Evolutionary conservation across 2,797 vertebrate species (phyloP).

Genomic region (Rousettus madagascariensis): DNA sequence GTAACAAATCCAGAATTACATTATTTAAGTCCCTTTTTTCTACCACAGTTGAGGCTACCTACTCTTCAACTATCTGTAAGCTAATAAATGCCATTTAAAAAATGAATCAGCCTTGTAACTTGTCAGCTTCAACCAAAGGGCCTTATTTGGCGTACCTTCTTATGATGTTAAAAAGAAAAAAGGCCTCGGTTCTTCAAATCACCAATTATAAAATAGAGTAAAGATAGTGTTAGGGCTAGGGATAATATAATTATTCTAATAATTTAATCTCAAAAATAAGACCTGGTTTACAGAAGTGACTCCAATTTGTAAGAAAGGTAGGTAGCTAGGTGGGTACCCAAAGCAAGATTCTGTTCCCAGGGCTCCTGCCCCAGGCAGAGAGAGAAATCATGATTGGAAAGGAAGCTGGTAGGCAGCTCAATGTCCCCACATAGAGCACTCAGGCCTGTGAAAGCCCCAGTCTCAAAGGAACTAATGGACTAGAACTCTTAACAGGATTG

Average conservation of each 20-base stretch:
- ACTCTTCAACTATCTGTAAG: background rate
- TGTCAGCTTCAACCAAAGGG: background rate
- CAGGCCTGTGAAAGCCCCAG: background rate
- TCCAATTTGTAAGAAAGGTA: background rate
- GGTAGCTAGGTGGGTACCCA: background rate
- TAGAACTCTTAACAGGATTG: background rate
- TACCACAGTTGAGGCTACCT: background rate
- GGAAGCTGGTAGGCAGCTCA: background rate
- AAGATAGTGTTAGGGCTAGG: background rate
- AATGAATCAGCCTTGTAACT: background rate
- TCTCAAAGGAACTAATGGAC: background rate
- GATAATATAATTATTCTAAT: background rate
- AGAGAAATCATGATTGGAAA: background rate
- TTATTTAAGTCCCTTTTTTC: background rate
- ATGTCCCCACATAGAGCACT: background rate
- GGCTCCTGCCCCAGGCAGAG: background rate
- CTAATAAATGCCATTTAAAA: background rate
- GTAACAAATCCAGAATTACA: background rate
- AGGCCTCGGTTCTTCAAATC: background rate
- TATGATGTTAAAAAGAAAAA: background rate
- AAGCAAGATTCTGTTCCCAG: background rate
- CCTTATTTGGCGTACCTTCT: background rate
- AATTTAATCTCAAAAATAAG: background rate
- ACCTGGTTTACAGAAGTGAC: background rate
- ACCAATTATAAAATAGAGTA: background rate